Evolutionary conservation across 2,797 vertebrate genomes (phyloP).

Genomic region (Podargus strigoides): DNA sequence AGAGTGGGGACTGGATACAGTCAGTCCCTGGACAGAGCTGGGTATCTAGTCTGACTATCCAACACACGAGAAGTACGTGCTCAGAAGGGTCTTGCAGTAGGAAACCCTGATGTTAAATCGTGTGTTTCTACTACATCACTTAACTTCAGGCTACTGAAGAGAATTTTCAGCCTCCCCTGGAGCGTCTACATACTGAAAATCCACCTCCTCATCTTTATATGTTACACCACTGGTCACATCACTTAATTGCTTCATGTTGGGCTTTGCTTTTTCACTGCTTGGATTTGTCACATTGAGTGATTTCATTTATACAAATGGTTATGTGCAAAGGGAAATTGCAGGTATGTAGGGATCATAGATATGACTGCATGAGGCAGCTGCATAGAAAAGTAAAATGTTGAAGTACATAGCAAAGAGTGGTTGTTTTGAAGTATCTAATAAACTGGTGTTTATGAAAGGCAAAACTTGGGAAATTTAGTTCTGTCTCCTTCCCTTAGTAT

Average conservation of each 20-base stretch:
- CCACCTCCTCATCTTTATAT: not conserved
- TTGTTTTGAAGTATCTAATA: not conserved
- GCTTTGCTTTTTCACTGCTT: not conserved
- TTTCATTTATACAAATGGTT: not conserved
- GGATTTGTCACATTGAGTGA: too few species aligned
- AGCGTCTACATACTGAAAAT: too few species aligned
- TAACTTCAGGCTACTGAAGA: too few species aligned
- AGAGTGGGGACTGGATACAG: not conserved
- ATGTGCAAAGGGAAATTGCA: not conserved
- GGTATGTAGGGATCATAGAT: not conserved
- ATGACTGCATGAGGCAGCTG: not conserved
- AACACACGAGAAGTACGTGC: not conserved
- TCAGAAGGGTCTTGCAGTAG: too few species aligned
- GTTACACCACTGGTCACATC: not conserved
- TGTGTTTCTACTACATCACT: too few species aligned
- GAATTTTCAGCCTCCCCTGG: too few species aligned
- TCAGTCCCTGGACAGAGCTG: not conserved
- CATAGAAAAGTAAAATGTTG: not conserved
- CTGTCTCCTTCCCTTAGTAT: not conserved
- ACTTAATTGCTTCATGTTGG: not conserved
- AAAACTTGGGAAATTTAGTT: constrained; percentile 21
- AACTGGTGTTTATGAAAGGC: constrained; percentile 5
- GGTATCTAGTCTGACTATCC: not conserved
- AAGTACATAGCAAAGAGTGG: not conserved
- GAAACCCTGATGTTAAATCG: too few species aligned